Conservation (phyloP, 2,113 vertebrate species). For the Peucedramus taeniatus region DNA sequence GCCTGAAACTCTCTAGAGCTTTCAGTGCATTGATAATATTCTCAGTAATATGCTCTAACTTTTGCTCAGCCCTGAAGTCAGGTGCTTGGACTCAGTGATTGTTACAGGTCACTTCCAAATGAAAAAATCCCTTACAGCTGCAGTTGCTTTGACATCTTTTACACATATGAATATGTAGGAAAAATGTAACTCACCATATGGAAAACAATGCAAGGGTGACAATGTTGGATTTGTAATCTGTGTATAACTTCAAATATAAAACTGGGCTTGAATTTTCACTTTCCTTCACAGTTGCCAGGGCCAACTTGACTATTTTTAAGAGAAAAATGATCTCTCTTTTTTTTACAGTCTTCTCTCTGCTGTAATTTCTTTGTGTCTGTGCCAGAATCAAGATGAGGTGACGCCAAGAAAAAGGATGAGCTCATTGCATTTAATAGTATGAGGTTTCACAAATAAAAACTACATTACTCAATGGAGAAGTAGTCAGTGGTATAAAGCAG, state of each 20-base stretch:
- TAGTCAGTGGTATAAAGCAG: background rate
- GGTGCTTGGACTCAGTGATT: background rate
- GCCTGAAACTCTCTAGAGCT: background rate
- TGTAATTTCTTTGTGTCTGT: conserved; percentile 47
- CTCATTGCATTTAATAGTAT: conserved; percentile 31
- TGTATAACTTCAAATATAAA: background rate
- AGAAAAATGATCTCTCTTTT: conserved; percentile 67
- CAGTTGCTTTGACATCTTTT: background rate
- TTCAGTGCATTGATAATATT: background rate
- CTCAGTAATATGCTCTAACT: background rate
- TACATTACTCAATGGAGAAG: background rate
- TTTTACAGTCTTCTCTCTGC: conserved; percentile 46
- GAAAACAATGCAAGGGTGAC: background rate
- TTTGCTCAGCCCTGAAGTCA: background rate
- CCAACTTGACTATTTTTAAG: conserved; percentile 55
- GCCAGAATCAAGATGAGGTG: conserved; percentile 34
- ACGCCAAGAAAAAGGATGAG: conserved; percentile 66
- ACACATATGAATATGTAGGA: background rate
- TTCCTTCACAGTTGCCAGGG: conserved; percentile 7
- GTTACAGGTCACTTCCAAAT: background rate
- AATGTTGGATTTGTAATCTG: background rate
- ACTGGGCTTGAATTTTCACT: background rate
- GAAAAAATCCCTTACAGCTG: background rate
- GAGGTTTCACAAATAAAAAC: conserved; percentile 54
- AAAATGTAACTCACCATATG: background rate